phyloP scores from a whole-genome alignment of 2,888 invertebrate species.

The Gymnocheta viridis region DNA sequence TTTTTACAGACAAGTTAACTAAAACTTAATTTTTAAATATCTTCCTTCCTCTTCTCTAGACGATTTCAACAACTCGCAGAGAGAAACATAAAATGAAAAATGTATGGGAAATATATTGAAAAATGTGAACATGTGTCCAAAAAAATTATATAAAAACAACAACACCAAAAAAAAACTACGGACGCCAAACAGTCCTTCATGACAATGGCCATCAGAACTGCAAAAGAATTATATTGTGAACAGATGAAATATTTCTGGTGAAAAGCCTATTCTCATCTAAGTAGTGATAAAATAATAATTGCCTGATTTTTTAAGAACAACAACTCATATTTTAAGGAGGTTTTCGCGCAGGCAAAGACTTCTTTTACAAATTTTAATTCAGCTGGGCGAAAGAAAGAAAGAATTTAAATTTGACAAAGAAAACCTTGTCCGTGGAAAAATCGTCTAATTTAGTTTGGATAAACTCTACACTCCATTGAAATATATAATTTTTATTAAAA shows the following conservation, averaged over 20 bases:
- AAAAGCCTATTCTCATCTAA: not conserved
- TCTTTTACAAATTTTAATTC: no score
- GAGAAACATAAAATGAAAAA: not conserved
- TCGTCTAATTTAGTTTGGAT: no score
- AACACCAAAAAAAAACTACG: not conserved
- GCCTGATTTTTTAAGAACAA: no score
- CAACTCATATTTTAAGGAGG: no score
- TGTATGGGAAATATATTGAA: conserved; percentile 3
- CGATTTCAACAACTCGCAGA: not conserved
- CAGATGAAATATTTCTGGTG: not conserved
- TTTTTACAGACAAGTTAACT: conserved; percentile 10
- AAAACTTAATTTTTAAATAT: not conserved
- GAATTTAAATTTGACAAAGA: no score
- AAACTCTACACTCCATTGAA: no score
- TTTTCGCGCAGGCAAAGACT: no score
- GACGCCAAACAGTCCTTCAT: conserved; percentile 15
- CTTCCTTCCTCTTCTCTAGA: not conserved
- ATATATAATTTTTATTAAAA: no score
- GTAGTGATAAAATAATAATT: not conserved
- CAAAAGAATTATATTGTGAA: not conserved
- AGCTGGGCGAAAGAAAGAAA: no score
- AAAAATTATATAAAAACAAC: conserved; percentile 37
- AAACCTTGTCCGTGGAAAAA: no score
- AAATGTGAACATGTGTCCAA: conserved; percentile 30
- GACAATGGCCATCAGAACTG: not conserved